Evolutionary conservation across 1,140 invertebrate species (phyloP).

Genomic region (Ceratitis capitata): DNA sequence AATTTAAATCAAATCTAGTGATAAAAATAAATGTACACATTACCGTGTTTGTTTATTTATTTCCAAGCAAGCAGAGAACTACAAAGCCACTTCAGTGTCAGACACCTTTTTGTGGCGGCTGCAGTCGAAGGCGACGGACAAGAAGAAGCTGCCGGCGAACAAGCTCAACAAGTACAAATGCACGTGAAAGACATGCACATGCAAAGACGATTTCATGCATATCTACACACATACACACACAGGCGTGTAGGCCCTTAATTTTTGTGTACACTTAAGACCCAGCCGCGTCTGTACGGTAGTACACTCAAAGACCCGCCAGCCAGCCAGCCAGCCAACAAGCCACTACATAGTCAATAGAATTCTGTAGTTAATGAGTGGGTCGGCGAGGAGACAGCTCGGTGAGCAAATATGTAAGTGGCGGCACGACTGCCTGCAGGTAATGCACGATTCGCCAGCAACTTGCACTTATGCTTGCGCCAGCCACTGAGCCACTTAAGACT

Average conservation of each 20-base stretch:
- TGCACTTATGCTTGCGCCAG: not conserved
- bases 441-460: not conserved
- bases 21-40: conserved; percentile 9
- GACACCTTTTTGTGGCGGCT: not conserved
- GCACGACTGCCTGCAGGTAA: conserved; percentile 33
- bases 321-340: too few relatives aligned
- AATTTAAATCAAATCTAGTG: not conserved
- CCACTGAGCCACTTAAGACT: not conserved
- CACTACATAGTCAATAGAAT: conserved; percentile 4
- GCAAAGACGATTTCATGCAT: too few relatives aligned
- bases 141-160: not conserved
- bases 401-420: not conserved
- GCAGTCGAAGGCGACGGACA: not conserved
- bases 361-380: not conserved
- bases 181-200: not conserved
- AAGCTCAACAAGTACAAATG: not conserved
- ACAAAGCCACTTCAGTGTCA: not conserved
- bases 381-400: not conserved
- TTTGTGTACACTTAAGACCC: not conserved
- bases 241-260: not conserved
- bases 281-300: not conserved
- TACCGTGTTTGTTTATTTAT: not conserved
- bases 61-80: not conserved
- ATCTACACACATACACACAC: not conserved
- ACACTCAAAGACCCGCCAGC: not conserved